A percentile compares a stretch with the other conserved stretches of the same genome.
These are phyloP conservation scores for Lacanobia oleracea DNA, from an alignment of 2,888 invertebrate species.

Conservation along the genomic window DNA sequence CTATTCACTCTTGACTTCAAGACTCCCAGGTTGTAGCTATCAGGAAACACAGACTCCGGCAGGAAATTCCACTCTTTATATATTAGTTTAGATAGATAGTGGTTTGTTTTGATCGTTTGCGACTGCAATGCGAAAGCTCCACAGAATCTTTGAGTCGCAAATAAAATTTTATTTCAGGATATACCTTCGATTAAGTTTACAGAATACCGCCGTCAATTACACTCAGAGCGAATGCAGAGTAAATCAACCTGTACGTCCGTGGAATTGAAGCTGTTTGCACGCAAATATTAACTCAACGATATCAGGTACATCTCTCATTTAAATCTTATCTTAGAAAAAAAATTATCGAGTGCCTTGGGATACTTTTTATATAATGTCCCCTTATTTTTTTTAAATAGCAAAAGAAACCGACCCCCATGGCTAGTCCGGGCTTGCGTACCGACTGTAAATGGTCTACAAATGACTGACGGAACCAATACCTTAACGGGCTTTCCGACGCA, in stretches of 20 bases:
- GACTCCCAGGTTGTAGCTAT: too few relatives aligned
- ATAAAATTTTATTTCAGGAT: background rate
- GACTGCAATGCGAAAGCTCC: background rate
- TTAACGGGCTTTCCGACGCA: too few relatives aligned
- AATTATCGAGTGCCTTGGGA: background rate
- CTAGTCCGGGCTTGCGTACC: too few relatives aligned
- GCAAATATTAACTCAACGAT: background rate
- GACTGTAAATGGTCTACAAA: too few relatives aligned
- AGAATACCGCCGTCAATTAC: slow-evolving; percentile 22
- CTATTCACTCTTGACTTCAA: too few relatives aligned
- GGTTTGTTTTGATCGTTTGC: too few relatives aligned
- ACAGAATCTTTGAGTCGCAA: background rate
- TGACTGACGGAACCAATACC: too few relatives aligned
- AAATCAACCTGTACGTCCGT: background rate
- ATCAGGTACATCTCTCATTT: background rate
- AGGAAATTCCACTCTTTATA: too few relatives aligned
- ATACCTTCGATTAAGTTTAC: background rate
- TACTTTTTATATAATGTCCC: background rate
- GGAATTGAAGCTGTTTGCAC: slow-evolving; percentile 5
- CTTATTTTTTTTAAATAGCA: too few relatives aligned
- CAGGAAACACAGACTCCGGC: too few relatives aligned
- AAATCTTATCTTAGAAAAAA: background rate
- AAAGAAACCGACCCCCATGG: too few relatives aligned
- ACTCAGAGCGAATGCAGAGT: slow-evolving; percentile 6
- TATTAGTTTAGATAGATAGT: too few relatives aligned